phyloP scores from a whole-genome alignment of 2,113 vertebrate genomes.

The Myxocyprinus asiaticus region DNA sequence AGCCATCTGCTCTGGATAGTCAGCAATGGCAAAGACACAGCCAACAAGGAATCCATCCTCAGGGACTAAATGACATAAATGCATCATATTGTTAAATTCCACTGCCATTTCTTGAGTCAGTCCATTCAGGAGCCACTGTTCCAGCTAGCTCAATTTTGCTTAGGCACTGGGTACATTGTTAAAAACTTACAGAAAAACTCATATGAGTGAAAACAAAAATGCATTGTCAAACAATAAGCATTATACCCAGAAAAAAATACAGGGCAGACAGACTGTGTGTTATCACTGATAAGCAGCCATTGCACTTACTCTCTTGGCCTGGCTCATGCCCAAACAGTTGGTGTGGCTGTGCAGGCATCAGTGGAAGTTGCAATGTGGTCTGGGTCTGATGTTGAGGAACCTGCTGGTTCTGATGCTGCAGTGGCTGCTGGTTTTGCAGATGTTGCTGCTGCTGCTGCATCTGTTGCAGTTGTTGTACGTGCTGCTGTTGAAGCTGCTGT shows the following conservation, averaged over 20 bases:
- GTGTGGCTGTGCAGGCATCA: slow-evolving; percentile 73
- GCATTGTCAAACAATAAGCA: not conserved
- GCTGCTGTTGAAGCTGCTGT: slow-evolving; percentile 76
- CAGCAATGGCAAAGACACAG: slow-evolving; percentile 93
- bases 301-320: slow-evolving; percentile 85
- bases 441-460: slow-evolving; percentile 77
- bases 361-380: slow-evolving; percentile 49
- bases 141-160: not conserved
- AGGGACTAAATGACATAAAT: slow-evolving; percentile 78
- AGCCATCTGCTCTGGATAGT: slow-evolving; percentile 97
- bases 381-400: slow-evolving; percentile 72
- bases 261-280: not conserved
- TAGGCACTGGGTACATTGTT: not conserved
- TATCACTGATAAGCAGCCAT: not conserved
- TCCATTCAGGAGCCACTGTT: not conserved
- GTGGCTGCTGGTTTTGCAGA: slow-evolving; percentile 73
- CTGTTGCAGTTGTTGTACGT: slow-evolving; percentile 75
- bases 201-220: not conserved
- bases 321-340: slow-evolving; percentile 93
- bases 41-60: slow-evolving; percentile 90
- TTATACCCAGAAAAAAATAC: not conserved
- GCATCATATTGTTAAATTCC: not conserved
- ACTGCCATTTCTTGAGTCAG: not conserved
- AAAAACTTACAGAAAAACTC: not conserved
- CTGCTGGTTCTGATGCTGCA: slow-evolving; percentile 75